A percentile compares a stretch with the other conserved stretches of the same genome.
Evolutionary conservation across 2,888 invertebrate species (phyloP).

Genomic region (Ctena decussata): DNA sequence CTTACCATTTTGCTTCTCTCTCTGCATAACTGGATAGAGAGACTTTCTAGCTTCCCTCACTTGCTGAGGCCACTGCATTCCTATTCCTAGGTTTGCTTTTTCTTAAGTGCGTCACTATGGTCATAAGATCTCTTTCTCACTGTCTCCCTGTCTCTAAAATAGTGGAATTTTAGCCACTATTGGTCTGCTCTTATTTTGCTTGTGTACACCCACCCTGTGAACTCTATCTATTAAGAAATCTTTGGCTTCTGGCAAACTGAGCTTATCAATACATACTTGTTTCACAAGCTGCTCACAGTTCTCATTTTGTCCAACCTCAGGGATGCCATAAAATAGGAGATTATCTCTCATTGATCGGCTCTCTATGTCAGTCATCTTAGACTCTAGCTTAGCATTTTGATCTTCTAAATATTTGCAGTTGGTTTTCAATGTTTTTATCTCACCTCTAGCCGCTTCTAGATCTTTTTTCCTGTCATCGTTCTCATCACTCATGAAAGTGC

Average conservation of each 20-base stretch:
- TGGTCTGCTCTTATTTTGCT: neutral
- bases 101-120: neutral
- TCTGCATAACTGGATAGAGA: neutral
- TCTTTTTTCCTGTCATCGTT: neutral
- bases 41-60: neutral
- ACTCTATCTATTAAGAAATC: neutral
- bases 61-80: neutral
- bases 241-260: neutral
- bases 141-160: neutral
- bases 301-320: neutral
- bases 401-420: neutral
- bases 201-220: neutral
- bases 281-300: neutral
- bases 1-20: neutral
- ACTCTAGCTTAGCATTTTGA: neutral
- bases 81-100: neutral
- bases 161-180: neutral
- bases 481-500: neutral
- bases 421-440: neutral
- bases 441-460: neutral
- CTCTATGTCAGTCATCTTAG: neutral
- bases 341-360: neutral
- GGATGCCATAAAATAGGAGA: neutral
- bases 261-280: neutral
- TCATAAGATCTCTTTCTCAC: neutral